Percentiles rank a stretch among this genome's conserved stretches.
phyloP scores from a whole-genome alignment of 2,888 invertebrate species.

The Busseola fusca region DNA sequence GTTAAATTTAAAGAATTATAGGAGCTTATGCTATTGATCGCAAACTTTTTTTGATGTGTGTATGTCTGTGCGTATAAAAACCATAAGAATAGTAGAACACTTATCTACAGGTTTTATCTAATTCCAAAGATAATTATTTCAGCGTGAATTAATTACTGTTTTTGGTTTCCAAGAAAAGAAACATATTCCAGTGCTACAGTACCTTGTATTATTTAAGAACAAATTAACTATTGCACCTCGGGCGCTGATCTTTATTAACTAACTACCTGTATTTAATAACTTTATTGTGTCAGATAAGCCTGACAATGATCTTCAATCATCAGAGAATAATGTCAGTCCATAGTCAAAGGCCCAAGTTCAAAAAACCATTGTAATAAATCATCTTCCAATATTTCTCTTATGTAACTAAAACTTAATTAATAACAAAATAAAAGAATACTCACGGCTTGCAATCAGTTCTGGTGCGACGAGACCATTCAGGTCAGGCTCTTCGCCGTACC shows the following conservation, averaged over 20 bases:
- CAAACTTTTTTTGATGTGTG: too few relatives aligned
- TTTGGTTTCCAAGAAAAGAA: constrained; percentile 3
- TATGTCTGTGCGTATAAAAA: too few relatives aligned
- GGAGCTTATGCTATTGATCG: too few relatives aligned
- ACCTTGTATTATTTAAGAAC: neutral
- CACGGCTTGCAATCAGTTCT: constrained; percentile 95
- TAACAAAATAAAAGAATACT: constrained; percentile 78
- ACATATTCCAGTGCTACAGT: neutral
- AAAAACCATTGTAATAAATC: neutral
- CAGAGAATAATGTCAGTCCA: constrained; percentile 4
- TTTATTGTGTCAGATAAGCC: neutral
- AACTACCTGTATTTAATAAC: neutral
- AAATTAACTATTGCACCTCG: neutral
- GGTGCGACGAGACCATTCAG: constrained; percentile 94
- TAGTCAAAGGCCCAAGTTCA: constrained; percentile 9
- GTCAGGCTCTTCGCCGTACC: constrained; percentile 99
- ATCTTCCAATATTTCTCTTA: neutral
- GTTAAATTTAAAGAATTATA: too few relatives aligned
- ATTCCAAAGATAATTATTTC: constrained; percentile 24
- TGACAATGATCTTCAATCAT: constrained; percentile 14
- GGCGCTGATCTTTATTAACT: neutral
- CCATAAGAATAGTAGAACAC: constrained; percentile 20
- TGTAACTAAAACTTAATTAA: neutral
- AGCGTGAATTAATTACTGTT: neutral
- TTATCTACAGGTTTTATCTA: constrained; percentile 44